A percentile compares a stretch with the other conserved stretches of the same genome.
phyloP scores from a whole-genome alignment of 2,888 invertebrate species.

The Coleophora deauratella region DNA sequence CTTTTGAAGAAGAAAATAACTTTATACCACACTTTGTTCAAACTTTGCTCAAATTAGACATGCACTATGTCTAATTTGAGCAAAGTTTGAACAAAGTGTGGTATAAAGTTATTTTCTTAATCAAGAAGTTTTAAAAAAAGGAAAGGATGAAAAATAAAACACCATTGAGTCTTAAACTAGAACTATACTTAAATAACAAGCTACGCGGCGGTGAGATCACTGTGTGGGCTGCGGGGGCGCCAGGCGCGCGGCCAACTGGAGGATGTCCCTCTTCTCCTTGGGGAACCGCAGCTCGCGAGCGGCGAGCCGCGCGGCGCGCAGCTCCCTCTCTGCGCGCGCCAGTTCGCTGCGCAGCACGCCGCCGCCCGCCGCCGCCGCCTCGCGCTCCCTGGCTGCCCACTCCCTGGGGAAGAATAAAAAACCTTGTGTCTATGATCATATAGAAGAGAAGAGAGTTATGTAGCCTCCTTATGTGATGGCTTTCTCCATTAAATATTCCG shows the following conservation, averaged over 20 bases:
- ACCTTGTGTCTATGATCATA: too few relatives aligned
- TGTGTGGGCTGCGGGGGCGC: constrained; percentile 59
- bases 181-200: constrained; percentile 47
- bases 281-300: constrained; percentile 94
- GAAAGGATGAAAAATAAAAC: constrained; percentile 2
- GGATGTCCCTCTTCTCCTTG: constrained; percentile 95
- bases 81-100: too few relatives aligned
- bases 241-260: constrained; percentile 92
- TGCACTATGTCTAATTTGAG: too few relatives aligned
- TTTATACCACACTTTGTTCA: too few relatives aligned
- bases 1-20: too few relatives aligned
- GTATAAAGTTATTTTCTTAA: too few relatives aligned
- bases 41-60: too few relatives aligned
- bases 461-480: too few relatives aligned
- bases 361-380: constrained; percentile 37
- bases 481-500: too few relatives aligned
- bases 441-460: too few relatives aligned
- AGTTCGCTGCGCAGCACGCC: constrained; percentile 88
- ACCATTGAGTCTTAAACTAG: constrained; percentile 5
- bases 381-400: constrained; percentile 85
- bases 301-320: constrained; percentile 88
- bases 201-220: constrained; percentile 56
- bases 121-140: not conserved
- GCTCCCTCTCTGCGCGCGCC: constrained; percentile 88
- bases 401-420: constrained; percentile 71